phyloP scores from a whole-genome alignment of 2,888 invertebrate genomes.

The Mactromeris polynyma region DNA sequence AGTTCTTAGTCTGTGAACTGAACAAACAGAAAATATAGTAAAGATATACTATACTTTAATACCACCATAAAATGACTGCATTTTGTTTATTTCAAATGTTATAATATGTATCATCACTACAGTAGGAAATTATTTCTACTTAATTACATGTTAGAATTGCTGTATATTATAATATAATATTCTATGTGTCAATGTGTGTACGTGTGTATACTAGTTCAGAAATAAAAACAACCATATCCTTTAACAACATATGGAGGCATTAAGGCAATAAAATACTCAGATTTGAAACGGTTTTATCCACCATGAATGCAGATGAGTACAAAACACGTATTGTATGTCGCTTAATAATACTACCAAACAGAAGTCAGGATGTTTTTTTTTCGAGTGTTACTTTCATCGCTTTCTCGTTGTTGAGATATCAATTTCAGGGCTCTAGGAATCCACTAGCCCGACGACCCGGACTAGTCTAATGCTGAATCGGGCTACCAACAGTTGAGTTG shows the following conservation, averaged over 20 bases:
- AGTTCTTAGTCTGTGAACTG: too few species aligned
- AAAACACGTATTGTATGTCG: neutral
- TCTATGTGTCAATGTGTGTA: neutral
- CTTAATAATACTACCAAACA: neutral
- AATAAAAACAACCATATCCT: neutral
- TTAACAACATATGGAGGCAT: neutral
- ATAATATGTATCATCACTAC: neutral
- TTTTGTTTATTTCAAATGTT: neutral
- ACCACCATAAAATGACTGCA: neutral
- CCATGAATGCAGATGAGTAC: neutral
- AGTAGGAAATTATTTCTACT: neutral
- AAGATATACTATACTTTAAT: too few species aligned
- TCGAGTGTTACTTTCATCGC: neutral
- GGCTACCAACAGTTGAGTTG: too few species aligned
- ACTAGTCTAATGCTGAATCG: too few species aligned
- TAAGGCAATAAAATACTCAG: neutral
- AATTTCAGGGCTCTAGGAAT: too few species aligned
- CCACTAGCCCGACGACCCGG: too few species aligned
- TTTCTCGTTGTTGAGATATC: too few species aligned
- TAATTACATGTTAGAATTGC: neutral
- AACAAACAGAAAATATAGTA: too few species aligned
- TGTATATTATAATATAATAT: neutral
- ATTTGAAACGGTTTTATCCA: neutral
- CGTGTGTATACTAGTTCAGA: neutral
- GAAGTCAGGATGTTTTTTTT: neutral